phyloP scores from a whole-genome alignment of 2,797 vertebrate species.

The Enteromius viviparus region DNA sequence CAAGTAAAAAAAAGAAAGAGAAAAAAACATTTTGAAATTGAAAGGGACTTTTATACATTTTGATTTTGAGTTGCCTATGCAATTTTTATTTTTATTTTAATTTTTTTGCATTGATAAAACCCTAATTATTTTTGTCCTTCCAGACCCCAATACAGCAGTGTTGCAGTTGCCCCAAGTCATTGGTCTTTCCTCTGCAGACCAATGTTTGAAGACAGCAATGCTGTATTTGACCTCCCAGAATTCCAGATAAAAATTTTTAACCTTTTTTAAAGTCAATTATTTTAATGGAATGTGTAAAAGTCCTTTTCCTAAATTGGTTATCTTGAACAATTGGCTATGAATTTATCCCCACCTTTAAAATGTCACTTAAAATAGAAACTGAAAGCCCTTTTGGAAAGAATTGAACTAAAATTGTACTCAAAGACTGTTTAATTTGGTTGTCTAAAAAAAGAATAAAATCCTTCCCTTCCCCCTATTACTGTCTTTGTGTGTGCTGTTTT shows the following conservation, averaged over 20 bases:
- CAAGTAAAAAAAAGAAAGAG: constrained; percentile 58
- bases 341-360: constrained; percentile 47
- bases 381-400: constrained; percentile 40
- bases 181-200: constrained; percentile 75
- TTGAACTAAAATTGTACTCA: constrained; percentile 39
- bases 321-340: constrained; percentile 47
- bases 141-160: constrained; percentile 29
- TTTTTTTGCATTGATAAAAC: constrained; percentile 51
- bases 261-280: neutral
- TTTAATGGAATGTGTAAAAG: constrained; percentile 49
- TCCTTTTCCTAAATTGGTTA: constrained; percentile 44
- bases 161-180: constrained; percentile 57
- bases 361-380: constrained; percentile 33
- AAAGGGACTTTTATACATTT: constrained; percentile 68
- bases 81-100: constrained; percentile 32
- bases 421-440: constrained; percentile 45
- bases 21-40: constrained; percentile 58
- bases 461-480: constrained; percentile 32
- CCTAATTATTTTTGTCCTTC: constrained; percentile 53
- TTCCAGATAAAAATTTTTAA: neutral
- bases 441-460: constrained; percentile 51
- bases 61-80: constrained; percentile 23
- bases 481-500: constrained; percentile 1
- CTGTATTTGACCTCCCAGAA: neutral
- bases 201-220: constrained; percentile 52